Conservation (phyloP, 2,797 vertebrate species). For the Rousettus madagascariensis region DNA sequence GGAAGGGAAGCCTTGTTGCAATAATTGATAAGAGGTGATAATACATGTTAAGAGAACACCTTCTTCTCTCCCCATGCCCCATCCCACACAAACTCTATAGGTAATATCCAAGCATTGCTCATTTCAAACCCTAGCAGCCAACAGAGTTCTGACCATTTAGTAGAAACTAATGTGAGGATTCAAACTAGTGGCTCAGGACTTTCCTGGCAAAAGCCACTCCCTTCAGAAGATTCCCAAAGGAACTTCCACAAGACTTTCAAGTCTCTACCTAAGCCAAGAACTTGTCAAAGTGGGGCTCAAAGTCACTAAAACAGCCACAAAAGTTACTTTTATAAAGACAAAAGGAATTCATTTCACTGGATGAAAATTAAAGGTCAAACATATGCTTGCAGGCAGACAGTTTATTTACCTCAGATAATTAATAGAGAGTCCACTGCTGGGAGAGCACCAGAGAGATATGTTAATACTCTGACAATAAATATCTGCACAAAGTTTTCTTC, state of each 20-base stretch:
- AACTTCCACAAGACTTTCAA: not conserved
- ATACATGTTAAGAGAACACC: not conserved
- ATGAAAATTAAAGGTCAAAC: not conserved
- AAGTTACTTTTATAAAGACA: conserved; percentile 43
- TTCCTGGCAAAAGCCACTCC: not conserved
- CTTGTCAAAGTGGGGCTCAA: not conserved
- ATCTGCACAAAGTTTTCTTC: conserved; percentile 62
- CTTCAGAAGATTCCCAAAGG: not conserved
- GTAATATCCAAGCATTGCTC: not conserved
- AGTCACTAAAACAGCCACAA: conserved; percentile 16
- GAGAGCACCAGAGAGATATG: conserved; percentile 38
- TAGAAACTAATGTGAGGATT: not conserved
- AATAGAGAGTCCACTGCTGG: conserved; percentile 35
- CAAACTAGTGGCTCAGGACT: not conserved
- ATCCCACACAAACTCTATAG: not conserved
- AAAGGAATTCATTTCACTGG: conserved; percentile 5
- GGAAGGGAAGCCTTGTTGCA: not conserved
- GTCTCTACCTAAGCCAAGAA: not conserved
- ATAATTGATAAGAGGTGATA: not conserved
- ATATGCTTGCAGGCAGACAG: not conserved
- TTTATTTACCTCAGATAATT: conserved; percentile 15
- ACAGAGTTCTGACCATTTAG: not conserved
- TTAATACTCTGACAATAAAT: conserved; percentile 15
- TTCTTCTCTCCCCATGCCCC: too few species aligned
- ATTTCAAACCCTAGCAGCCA: not conserved